A percentile compares a stretch with the other conserved stretches of the same genome.
These are phyloP conservation scores for Lottia scabra DNA, from an alignment of 2,888 invertebrate species.

Conservation along the genomic window DNA sequence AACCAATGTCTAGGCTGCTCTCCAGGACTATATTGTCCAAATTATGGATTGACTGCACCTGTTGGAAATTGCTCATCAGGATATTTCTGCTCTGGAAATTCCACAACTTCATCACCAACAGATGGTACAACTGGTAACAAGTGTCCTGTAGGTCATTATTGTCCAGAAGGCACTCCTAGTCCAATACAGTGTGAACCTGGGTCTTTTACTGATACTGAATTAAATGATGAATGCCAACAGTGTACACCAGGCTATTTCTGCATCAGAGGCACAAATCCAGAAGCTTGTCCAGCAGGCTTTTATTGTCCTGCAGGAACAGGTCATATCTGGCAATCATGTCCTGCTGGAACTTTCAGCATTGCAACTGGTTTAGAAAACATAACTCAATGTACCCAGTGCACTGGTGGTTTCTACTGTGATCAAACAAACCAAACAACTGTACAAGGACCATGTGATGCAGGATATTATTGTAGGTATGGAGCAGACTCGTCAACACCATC, in stretches of 20 bases:
- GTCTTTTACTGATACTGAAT: slow-evolving; percentile 49
- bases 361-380: slow-evolving; percentile 45
- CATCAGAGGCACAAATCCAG: slow-evolving; percentile 48
- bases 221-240: slow-evolving; percentile 43
- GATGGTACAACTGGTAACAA: slow-evolving; percentile 52
- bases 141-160: slow-evolving; percentile 56
- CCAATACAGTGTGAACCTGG: slow-evolving; percentile 57
- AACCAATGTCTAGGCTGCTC: slow-evolving; percentile 58
- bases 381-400: slow-evolving; percentile 59
- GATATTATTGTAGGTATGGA: slow-evolving; percentile 59
- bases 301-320: slow-evolving; percentile 58
- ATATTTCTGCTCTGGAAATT: slow-evolving; percentile 52
- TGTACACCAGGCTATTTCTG: slow-evolving; percentile 63
- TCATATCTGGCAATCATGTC: slow-evolving; percentile 57
- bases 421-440: slow-evolving; percentile 50
- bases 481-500: slow-evolving; percentile 52
- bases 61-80: slow-evolving; percentile 53
- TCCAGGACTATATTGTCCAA: slow-evolving; percentile 58
- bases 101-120: slow-evolving; percentile 43
- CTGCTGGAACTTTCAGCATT: slow-evolving; percentile 59
- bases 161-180: slow-evolving; percentile 52
- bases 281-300: slow-evolving; percentile 59
- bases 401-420: slow-evolving; percentile 62
- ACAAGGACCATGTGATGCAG: slow-evolving; percentile 61
- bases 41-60: slow-evolving; percentile 49